Percentiles rank a stretch among this genome's conserved stretches.
These are phyloP conservation scores for Brachionichthys hirsutus DNA, from an alignment of 2,113 vertebrate genomes.

Conservation along the genomic window DNA sequence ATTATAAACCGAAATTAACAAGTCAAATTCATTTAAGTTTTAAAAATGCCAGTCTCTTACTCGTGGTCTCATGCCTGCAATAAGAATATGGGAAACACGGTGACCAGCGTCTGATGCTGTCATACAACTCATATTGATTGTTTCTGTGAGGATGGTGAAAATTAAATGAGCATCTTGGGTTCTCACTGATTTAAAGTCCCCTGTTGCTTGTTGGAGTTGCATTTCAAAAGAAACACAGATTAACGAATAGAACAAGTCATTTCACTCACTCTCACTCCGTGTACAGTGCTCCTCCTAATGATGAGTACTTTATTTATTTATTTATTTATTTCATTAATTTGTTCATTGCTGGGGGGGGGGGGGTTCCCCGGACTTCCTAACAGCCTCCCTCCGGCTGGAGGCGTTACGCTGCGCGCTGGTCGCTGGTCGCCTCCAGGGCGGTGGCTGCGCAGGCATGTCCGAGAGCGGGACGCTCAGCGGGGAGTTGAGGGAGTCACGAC, in stretches of 20 bases:
- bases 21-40: background rate
- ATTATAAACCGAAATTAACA: background rate
- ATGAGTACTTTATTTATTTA: too few species aligned
- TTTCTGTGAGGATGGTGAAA: background rate
- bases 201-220: too few species aligned
- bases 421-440: slow-evolving; percentile 66
- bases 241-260: too few species aligned
- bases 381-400: slow-evolving; percentile 5
- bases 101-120: too few species aligned
- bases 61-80: too few species aligned
- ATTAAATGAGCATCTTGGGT: background rate
- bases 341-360: too few species aligned
- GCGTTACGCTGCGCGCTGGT: slow-evolving; percentile 30
- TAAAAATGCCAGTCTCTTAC: too few species aligned
- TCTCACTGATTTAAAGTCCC: background rate
- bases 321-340: too few species aligned
- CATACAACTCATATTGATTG: background rate
- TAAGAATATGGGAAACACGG: too few species aligned
- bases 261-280: too few species aligned
- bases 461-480: slow-evolving; percentile 55
- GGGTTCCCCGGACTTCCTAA: background rate
- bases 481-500: slow-evolving; percentile 43
- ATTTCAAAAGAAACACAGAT: too few species aligned
- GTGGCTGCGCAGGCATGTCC: slow-evolving; percentile 68
- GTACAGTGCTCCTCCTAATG: too few species aligned